Conservation (phyloP, 2,888 invertebrate genomes). For the Fragum sueziense region DNA sequence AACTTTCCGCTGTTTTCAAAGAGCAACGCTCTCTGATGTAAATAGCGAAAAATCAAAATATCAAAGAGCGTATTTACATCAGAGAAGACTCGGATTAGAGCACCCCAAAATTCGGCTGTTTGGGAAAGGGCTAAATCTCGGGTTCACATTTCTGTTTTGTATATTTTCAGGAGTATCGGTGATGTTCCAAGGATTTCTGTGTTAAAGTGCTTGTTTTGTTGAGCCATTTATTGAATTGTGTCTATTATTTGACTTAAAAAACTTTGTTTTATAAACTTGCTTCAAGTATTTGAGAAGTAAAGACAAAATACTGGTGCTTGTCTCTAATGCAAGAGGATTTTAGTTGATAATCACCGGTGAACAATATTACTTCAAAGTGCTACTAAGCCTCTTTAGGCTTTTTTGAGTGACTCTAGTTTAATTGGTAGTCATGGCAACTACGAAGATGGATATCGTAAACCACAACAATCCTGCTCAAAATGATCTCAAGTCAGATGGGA, state of each 20-base stretch:
- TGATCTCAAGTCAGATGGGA: slow-evolving; percentile 51
- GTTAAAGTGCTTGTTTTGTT: slow-evolving; percentile 15
- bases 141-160: too few relatives aligned
- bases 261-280: too few relatives aligned
- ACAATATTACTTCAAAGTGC: neutral
- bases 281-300: neutral
- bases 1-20: too few relatives aligned
- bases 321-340: neutral
- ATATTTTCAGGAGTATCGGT: slow-evolving; percentile 21
- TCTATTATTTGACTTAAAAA: neutral
- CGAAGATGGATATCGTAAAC: slow-evolving; percentile 69
- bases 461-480: slow-evolving; percentile 62
- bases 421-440: slow-evolving; percentile 63
- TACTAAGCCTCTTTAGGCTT: neutral
- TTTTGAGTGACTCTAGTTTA: neutral
- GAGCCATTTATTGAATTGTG: neutral
- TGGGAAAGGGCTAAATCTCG: too few relatives aligned
- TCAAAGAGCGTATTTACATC: too few relatives aligned
- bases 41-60: too few relatives aligned
- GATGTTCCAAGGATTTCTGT: slow-evolving; percentile 20
- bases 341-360: neutral
- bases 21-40: too few relatives aligned
- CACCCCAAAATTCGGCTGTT: too few relatives aligned
- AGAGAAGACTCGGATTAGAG: too few relatives aligned
- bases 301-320: neutral